A percentile compares a stretch with the other conserved stretches of the same genome.
phyloP scores from a whole-genome alignment of 2,888 invertebrate genomes.

The Sminthurides aquaticus region DNA sequence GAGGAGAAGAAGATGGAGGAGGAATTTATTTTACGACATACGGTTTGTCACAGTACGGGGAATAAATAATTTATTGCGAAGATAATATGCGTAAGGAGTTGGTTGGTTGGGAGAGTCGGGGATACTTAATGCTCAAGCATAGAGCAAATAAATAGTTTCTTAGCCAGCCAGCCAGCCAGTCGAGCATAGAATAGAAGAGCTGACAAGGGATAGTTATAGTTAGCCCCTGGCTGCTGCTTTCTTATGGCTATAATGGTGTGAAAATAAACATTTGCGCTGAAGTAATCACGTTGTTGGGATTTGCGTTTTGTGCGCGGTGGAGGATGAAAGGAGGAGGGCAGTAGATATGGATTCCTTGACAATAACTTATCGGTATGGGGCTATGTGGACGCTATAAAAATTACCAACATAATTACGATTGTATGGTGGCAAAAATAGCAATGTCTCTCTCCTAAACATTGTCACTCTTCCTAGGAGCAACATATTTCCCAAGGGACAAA shows the following conservation, averaged over 20 bases:
- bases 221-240: background rate
- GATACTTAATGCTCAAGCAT: no score
- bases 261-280: background rate
- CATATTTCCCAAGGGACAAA: background rate
- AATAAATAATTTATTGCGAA: background rate
- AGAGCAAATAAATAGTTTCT: no score
- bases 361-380: background rate
- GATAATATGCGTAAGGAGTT: background rate
- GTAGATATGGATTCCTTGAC: constrained; percentile 10
- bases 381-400: background rate
- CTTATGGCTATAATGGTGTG: background rate
- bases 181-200: no score
- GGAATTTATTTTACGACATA: no score
- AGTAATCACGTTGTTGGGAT: background rate
- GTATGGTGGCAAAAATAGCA: constrained; percentile 23
- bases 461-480: background rate
- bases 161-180: no score
- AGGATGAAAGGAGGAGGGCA: constrained; percentile 11
- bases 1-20: no score
- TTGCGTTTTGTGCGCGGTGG: constrained; percentile 3
- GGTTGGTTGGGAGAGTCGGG: no score
- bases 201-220: background rate
- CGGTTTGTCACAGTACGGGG: background rate
- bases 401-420: background rate
- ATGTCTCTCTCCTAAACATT: background rate